Conservation (phyloP, 2,888 invertebrate species). For the Bhutanitis thaidina region DNA sequence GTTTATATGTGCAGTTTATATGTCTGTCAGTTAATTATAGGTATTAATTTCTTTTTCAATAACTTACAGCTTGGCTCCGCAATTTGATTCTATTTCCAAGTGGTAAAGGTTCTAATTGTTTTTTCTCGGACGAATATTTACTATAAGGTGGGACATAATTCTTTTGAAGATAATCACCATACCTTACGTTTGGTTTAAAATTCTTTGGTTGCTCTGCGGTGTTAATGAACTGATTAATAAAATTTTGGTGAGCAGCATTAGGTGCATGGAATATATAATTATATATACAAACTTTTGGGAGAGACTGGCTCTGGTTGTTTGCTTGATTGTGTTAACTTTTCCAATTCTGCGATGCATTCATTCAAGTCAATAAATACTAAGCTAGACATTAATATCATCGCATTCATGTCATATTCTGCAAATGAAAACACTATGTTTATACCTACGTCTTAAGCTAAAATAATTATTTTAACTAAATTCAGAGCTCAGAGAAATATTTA, state of each 20-base stretch:
- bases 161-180: constrained; percentile 57
- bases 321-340: constrained; percentile 39
- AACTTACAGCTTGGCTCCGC: constrained; percentile 45
- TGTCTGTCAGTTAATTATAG: no score
- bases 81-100: constrained; percentile 54
- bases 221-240: neutral
- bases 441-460: no score
- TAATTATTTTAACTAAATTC: no score
- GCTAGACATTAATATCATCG: constrained; percentile 59
- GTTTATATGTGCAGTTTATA: no score
- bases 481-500: no score
- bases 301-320: constrained; percentile 25
- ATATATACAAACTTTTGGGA: constrained; percentile 33
- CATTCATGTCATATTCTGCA: constrained; percentile 62
- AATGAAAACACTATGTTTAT: constrained; percentile 17
- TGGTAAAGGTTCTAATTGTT: constrained; percentile 34
- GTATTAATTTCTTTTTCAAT: no score
- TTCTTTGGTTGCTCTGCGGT: constrained; percentile 42
- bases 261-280: neutral
- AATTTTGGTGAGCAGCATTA: neutral
- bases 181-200: constrained; percentile 44
- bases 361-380: constrained; percentile 64
- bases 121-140: constrained; percentile 29
- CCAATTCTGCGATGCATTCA: constrained; percentile 49
- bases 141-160: constrained; percentile 42